Evolutionary conservation across 2,888 invertebrate genomes (phyloP), one percentile per base, ranked within the genome.

Genomic region (Nephrotoma guestfalica): DNA sequence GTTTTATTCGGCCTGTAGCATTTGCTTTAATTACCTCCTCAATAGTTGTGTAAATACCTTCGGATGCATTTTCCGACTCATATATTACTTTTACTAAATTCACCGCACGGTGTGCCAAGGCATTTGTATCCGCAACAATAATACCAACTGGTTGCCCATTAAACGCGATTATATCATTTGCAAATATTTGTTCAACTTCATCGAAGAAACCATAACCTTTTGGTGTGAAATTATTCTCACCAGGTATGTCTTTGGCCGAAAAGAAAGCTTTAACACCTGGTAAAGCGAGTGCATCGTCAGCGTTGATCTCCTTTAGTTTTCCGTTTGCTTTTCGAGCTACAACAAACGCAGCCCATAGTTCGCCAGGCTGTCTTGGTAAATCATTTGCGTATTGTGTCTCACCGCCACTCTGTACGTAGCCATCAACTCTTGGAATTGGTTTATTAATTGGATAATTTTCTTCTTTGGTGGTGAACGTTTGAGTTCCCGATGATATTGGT

Each of bases 91-190:
- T 91, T 0, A 94, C 93, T 87, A 92, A 89, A 30, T 91, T 89
- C 0, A 93, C 92, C 1, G 94, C 94, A 88, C 91, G 90, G 87
- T 93, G 92, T 0, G 95, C 94, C 6, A 93, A 88, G 4, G 91
- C 91, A n/a, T 93, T 92, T 1, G 92, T 93, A 11, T 91, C 92
- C 0, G 96, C 96, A 0, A 94, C 94, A 30, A 96, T 92, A 0
- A 96, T 89, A 0, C 95, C 96, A 6, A 96, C 88, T 0, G 96
- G 94, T 89, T 96, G 96, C 0, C 95, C 94, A 88, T 94, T 94
- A 86, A 88, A 88, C 45, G 86, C 41, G 9, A 88, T 87, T 41
- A 18, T n/a, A 18, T 90, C 0, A 40, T 51, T 85, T 86, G 0
- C 86, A 86, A 88, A 86, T 90, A 90, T 90, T 90, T 91, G 0